Conservation (phyloP, 1,140 invertebrate genomes). For the Linepithema humile region DNA sequence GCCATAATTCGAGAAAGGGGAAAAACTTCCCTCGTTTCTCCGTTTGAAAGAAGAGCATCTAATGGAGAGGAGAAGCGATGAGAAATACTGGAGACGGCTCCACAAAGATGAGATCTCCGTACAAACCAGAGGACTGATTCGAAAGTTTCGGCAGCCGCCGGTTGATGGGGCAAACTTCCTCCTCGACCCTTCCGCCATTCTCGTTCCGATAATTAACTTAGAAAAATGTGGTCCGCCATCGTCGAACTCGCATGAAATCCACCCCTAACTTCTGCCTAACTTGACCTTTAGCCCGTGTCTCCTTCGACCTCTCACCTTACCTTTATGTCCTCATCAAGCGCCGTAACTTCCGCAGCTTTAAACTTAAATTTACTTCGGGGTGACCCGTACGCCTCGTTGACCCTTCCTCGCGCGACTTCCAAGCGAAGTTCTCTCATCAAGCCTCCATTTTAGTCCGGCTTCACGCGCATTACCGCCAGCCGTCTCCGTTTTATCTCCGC, state of each 20-base stretch:
- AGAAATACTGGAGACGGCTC: slow-evolving; percentile 51
- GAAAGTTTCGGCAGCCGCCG: slow-evolving; percentile 69
- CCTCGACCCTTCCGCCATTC: slow-evolving; percentile 56
- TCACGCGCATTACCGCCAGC: slow-evolving; percentile 20
- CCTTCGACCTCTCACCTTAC: slow-evolving; percentile 45
- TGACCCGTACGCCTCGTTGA: slow-evolving; percentile 63
- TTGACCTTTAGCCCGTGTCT: slow-evolving; percentile 37
- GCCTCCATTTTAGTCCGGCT: slow-evolving; percentile 41
- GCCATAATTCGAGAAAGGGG: slow-evolving; percentile 67
- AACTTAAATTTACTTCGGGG: slow-evolving; percentile 73
- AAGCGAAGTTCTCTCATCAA: slow-evolving; percentile 63
- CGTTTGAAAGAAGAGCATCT: slow-evolving; percentile 51
- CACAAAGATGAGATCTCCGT: slow-evolving; percentile 62
- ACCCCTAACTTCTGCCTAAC: slow-evolving; percentile 57
- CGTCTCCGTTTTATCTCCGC: slow-evolving; percentile 21
- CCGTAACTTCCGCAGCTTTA: slow-evolving; percentile 61
- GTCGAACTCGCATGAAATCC: slow-evolving; percentile 69
- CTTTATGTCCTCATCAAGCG: slow-evolving; percentile 61
- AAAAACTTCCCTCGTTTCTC: slow-evolving; percentile 44
- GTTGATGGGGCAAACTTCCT: slow-evolving; percentile 71
- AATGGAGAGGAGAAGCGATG: slow-evolving; percentile 59
- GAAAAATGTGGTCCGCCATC: slow-evolving; percentile 77
- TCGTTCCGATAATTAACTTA: slow-evolving; percentile 80
- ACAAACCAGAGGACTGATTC: slow-evolving; percentile 68
- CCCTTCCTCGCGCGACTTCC: slow-evolving; percentile 56